phyloP scores from a whole-genome alignment of 2,888 invertebrate genomes.

The Tetragnatha montana region DNA sequence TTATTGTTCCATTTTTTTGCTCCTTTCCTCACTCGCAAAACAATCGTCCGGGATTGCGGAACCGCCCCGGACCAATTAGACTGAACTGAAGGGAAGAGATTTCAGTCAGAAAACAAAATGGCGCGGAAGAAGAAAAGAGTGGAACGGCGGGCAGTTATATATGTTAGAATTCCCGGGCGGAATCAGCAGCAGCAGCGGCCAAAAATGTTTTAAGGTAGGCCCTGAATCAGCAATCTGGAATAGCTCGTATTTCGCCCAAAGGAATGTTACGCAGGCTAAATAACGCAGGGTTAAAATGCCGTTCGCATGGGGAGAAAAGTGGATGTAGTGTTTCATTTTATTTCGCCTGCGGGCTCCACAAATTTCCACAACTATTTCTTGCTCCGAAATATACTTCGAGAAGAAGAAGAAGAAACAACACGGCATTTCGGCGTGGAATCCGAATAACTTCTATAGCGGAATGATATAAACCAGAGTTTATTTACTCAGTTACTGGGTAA shows the following conservation, averaged over 20 bases:
- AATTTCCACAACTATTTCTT: no score
- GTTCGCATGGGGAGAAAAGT: no score
- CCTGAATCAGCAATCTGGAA: not conserved
- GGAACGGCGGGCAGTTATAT: not conserved
- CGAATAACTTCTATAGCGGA: no score
- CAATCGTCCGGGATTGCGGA: slow-evolving; percentile 17
- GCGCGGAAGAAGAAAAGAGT: not conserved
- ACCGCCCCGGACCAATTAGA: slow-evolving; percentile 48
- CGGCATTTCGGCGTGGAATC: no score
- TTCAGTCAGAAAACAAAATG: slow-evolving; percentile 20
- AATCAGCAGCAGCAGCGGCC: not conserved
- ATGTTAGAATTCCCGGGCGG: not conserved
- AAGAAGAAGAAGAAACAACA: no score
- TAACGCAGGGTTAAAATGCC: not conserved
- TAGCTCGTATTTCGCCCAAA: not conserved
- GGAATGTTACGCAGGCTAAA: not conserved
- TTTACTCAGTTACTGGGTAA: no score
- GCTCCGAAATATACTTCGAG: no score
- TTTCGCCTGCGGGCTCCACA: no score
- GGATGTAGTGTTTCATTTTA: no score
- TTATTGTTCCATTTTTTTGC: slow-evolving; percentile 2
- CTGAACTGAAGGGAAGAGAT: slow-evolving; percentile 6
- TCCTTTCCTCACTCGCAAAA: not conserved
- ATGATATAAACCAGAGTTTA: no score
- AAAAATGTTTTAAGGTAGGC: not conserved